Evolutionary conservation across 2,888 invertebrate genomes (phyloP).

Genomic region (Autographa pulchrina): DNA sequence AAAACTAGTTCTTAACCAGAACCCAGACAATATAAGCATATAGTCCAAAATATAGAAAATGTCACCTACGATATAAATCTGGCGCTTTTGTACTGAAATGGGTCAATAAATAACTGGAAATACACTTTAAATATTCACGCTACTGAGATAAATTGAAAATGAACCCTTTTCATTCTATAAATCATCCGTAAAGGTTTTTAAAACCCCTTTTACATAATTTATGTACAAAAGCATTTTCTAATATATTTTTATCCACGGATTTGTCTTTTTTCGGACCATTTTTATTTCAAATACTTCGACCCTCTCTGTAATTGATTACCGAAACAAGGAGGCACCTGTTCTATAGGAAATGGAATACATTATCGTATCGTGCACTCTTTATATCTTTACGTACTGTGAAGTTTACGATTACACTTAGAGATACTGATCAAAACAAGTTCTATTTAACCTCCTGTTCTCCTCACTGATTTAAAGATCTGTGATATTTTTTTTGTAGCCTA

Average conservation of each 20-base stretch:
- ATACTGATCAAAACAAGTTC: too few species aligned
- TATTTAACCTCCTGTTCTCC: too few species aligned
- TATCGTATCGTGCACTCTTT: background rate
- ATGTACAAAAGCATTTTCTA: background rate
- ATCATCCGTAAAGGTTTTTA: background rate
- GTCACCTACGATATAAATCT: background rate
- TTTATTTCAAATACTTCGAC: constrained; percentile 10
- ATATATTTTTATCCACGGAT: background rate
- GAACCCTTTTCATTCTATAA: background rate
- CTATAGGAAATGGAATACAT: constrained; percentile 11
- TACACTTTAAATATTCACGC: background rate
- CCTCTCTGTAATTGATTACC: constrained; percentile 26
- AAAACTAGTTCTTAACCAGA: too few species aligned
- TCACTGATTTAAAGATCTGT: too few species aligned
- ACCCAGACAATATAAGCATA: too few species aligned
- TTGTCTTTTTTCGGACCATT: background rate
- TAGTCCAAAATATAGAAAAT: background rate
- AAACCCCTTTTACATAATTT: constrained; percentile 1
- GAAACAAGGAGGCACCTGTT: constrained; percentile 12
- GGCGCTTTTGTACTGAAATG: background rate
- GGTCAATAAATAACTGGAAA: background rate
- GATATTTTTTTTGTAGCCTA: too few species aligned
- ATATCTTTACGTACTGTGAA: too few species aligned
- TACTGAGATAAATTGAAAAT: background rate
- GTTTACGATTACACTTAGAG: too few species aligned